Conservation (phyloP, 1,140 invertebrate genomes). For the Sminthurinus signatus region DNA sequence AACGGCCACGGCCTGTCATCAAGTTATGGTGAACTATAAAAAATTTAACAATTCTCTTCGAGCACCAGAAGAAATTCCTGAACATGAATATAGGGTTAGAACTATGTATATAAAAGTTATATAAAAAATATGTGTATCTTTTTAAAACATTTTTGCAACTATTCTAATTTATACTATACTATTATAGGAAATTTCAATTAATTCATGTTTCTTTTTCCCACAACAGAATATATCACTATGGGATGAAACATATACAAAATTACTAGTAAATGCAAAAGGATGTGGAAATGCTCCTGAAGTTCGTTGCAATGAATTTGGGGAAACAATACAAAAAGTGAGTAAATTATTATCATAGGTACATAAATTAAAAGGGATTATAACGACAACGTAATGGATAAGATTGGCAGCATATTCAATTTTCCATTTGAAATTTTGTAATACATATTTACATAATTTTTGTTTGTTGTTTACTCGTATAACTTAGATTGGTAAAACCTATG, state of each 20-base stretch:
- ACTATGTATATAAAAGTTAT: too few relatives aligned
- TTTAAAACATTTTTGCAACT: not conserved
- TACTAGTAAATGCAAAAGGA: slow-evolving; percentile 45
- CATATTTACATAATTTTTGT: too few relatives aligned
- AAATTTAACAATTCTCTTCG: slow-evolving; percentile 60
- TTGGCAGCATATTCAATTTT: too few relatives aligned
- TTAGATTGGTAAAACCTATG: slow-evolving; percentile 60
- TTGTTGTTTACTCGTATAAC: too few relatives aligned
- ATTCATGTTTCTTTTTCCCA: too few relatives aligned
- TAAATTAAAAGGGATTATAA: slow-evolving; percentile 22
- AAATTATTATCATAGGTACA: too few relatives aligned
- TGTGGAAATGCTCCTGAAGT: slow-evolving; percentile 45
- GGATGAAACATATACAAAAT: slow-evolving; percentile 42
- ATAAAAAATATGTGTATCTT: not conserved
- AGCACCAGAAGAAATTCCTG: slow-evolving; percentile 70
- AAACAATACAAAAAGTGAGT: too few relatives aligned
- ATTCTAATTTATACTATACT: not conserved
- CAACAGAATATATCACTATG: slow-evolving; percentile 39
- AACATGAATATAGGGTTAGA: slow-evolving; percentile 52
- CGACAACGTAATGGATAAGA: too few relatives aligned
- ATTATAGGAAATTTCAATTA: not conserved
- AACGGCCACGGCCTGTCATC: not conserved
- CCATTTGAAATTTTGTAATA: too few relatives aligned
- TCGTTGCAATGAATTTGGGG: slow-evolving; percentile 43
- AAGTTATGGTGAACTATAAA: slow-evolving; percentile 7